Conservation (phyloP, 1,140 invertebrate species). For the Tribolium castaneum region DNA sequence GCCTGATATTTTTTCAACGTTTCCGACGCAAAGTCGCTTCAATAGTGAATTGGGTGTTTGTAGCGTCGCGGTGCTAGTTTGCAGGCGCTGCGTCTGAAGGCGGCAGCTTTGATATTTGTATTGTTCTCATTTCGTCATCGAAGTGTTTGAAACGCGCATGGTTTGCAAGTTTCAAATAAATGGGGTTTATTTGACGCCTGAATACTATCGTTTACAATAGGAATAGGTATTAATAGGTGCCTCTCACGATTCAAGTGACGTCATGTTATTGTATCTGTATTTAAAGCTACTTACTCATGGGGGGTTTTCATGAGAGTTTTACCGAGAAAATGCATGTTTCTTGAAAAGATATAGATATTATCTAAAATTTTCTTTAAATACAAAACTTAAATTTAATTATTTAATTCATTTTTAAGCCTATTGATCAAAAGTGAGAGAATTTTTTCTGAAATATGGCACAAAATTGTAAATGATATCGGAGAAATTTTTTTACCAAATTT, state of each 20-base stretch:
- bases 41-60: background rate
- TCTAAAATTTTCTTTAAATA: too few species aligned
- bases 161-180: slow-evolving; percentile 1
- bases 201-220: slow-evolving; percentile 8
- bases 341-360: too few species aligned
- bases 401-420: too few species aligned
- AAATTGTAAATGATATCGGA: too few species aligned
- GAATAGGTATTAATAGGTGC: slow-evolving; percentile 4
- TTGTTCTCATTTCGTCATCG: slow-evolving; percentile 25
- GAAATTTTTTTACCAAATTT: too few species aligned
- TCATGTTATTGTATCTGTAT: background rate
- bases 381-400: too few species aligned
- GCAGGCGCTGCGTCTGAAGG: slow-evolving; percentile 19
- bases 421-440: too few species aligned
- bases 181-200: background rate
- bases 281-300: background rate
- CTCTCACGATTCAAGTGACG: background rate
- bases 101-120: slow-evolving; percentile 33
- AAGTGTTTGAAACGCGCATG: slow-evolving; percentile 7
- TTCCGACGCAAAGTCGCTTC: background rate
- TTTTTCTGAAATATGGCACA: too few species aligned
- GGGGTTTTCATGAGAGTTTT: background rate
- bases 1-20: background rate
- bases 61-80: slow-evolving; percentile 28
- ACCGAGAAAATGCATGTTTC: background rate